These are phyloP conservation scores for Drosophila varians DNA, from an alignment of 1,140 invertebrate genomes.

Conservation along the genomic window DNA sequence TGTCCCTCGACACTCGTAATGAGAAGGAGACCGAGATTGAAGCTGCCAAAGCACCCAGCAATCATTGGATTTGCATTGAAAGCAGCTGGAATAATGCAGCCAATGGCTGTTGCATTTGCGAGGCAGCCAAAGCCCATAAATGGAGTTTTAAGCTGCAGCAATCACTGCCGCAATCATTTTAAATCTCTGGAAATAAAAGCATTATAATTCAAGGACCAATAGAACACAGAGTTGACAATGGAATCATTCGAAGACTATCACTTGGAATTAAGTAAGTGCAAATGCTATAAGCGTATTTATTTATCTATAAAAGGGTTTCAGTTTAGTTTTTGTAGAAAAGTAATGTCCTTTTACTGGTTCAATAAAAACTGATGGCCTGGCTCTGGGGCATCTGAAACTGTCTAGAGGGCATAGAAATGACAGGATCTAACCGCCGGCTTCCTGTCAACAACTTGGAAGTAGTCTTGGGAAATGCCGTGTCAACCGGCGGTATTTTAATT, in stretches of 20 bases:
- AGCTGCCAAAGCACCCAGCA: background rate
- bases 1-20: slow-evolving; percentile 4
- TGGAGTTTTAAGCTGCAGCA: slow-evolving; percentile 6
- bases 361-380: slow-evolving; percentile 42
- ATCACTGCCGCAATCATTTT: slow-evolving; percentile 15
- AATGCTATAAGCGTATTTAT: too few species aligned
- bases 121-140: slow-evolving; percentile 9
- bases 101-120: slow-evolving; percentile 27
- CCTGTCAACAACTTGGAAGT: slow-evolving; percentile 69
- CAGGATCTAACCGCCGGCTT: slow-evolving; percentile 47
- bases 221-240: too few species aligned
- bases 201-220: too few species aligned
- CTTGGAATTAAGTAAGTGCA: too few species aligned
- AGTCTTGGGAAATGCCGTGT: slow-evolving; percentile 58
- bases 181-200: background rate
- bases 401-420: slow-evolving; percentile 48
- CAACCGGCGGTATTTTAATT: slow-evolving; percentile 75
- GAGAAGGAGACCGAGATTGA: slow-evolving; percentile 1
- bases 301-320: too few species aligned
- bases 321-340: too few species aligned
- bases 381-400: slow-evolving; percentile 34
- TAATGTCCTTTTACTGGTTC: slow-evolving; percentile 2
- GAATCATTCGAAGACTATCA: background rate
- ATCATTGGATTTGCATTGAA: slow-evolving; percentile 11
- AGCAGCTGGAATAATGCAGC: slow-evolving; percentile 39